Evolutionary conservation across 64 coral and sea anemone genomes (phyloP), one percentile per base, ranked within the genome.

Genomic region (Montipora capricornis): DNA sequence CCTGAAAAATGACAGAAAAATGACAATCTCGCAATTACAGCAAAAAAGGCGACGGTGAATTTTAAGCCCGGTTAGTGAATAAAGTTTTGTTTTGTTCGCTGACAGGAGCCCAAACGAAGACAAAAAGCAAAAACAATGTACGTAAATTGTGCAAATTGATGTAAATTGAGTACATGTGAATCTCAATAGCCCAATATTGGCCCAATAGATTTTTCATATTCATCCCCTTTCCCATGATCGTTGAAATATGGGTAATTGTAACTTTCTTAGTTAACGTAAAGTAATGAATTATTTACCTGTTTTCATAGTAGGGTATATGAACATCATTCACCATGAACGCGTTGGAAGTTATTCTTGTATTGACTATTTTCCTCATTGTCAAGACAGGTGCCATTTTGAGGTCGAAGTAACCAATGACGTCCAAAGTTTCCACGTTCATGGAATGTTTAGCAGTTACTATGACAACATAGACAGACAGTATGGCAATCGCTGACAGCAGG

Each of bases 401-500:
- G 49, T 96, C 91, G 44, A 93, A 96, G 53, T 93, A 96, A 11
- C 95, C 91, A 71, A 96, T 29, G 3, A 67, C 59, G 22, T 96
- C 95, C 45, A 96, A 73, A 0, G 95, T 93, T 17, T 96, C 87
- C 26, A 96, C 95, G 47, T 80, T 96, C 69, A 96, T 62, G 5
- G 91, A 76, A 69, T 96, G 90, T 64, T 96, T 93, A 47, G 95
- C 95, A 13, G 95, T 96, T 78, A 96, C 87, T 89, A 96, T 96
- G 91, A 96, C 87, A 57, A 96, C 75, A 74, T 96, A 96, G 19
- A 96, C 93, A 2, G 90, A 87, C 57, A 96, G 26, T 26, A 90
- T 45, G 2, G 70, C 91, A 64, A 89, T 90, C 70, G 87, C 91
- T 14, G 53, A 80, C 11, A 96, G 79, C 11, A 96, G 55, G 22